These are phyloP conservation scores for Rhynchophorus ferrugineus DNA, from an alignment of 1,140 invertebrate species.

Conservation along the genomic window DNA sequence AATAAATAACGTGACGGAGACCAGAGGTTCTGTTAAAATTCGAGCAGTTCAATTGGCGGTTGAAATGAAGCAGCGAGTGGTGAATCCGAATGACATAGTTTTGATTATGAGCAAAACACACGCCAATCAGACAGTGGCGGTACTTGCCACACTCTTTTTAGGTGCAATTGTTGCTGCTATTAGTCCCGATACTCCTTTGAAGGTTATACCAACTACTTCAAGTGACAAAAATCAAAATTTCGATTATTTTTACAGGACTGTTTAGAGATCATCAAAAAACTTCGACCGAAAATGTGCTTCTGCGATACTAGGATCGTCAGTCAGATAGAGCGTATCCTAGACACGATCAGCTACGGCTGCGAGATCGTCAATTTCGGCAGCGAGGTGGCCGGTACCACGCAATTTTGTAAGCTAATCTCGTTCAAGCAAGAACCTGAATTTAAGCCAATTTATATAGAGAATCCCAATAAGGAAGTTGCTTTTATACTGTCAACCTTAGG, in stretches of 20 bases:
- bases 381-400: constrained; percentile 7
- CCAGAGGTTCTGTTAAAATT: constrained; percentile 25
- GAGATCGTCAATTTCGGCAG: constrained; percentile 24
- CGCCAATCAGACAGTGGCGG: constrained; percentile 29
- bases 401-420: constrained; percentile 22
- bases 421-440: constrained; percentile 20
- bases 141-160: constrained; percentile 27
- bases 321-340: constrained; percentile 25
- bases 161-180: constrained; percentile 31
- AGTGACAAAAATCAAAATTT: not conserved
- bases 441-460: constrained; percentile 15
- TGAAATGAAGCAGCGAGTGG: constrained; percentile 19
- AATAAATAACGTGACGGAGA: constrained; percentile 26
- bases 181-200: constrained; percentile 19
- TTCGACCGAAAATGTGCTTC: constrained; percentile 32
- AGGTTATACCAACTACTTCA: not conserved
- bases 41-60: constrained; percentile 25
- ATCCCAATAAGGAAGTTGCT: constrained; percentile 22
- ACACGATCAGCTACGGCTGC: constrained; percentile 5
- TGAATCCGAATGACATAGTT: constrained; percentile 27
- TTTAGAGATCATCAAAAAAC: constrained; percentile 19
- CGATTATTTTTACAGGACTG: constrained; percentile 21
- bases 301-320: constrained; percentile 24
- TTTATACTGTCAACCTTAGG: constrained; percentile 30
- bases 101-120: constrained; percentile 27